Base-by-base conservation (phyloP, 2,888 invertebrate species). In the Pseudococcus viburni region DNA sequence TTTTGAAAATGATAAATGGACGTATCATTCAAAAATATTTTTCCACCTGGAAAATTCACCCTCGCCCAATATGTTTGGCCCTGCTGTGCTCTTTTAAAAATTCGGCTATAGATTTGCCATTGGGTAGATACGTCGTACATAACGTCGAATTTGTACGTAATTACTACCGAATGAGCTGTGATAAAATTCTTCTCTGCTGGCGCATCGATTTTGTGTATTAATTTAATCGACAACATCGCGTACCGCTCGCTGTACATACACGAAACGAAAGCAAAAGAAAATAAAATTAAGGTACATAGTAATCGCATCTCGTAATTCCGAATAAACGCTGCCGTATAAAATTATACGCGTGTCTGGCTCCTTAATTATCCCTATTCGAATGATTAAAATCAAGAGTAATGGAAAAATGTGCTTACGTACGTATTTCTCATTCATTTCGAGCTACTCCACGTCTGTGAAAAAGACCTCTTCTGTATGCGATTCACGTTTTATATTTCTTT, bases 131-230 rank as follows among this genome's bases (percentile, higher is more conserved):
- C 64, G 19, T 64, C 64, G 64, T 33, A 33, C n/a, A n/a, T 64
- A 64, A 64, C 64, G 64, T 64, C 22, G 22, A 64, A 64, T 22
- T 64, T 64, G 22, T 64, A 64, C 64, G 64, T 64, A 64, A 64
- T 64, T 64, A 64, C 64, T 64, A 64, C 22, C 64, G 64, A 64
- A 64, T 64, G 64, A 22, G 64, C 1, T 9, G 64, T 9, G 64
- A 64, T 64, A 22, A 64, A 64, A 64, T 64, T 64, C 22, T n/a
- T 59, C 59, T 3, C n/a, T n/a, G 12, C 64, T 64, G 42, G 8
- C 22, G 64, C 8, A 64, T 64, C 64, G 64, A 64, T 64, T 64
- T n/a, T 4, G n/a, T 6, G 12, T 51, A 51, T 15, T 4, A 51
- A 15, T 15, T 15, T 4, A 51, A 15, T 15, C 12, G 15, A 51